phyloP scores from a whole-genome alignment of 2,797 vertebrate genomes.

The Schizothorax lantsangensis region DNA sequence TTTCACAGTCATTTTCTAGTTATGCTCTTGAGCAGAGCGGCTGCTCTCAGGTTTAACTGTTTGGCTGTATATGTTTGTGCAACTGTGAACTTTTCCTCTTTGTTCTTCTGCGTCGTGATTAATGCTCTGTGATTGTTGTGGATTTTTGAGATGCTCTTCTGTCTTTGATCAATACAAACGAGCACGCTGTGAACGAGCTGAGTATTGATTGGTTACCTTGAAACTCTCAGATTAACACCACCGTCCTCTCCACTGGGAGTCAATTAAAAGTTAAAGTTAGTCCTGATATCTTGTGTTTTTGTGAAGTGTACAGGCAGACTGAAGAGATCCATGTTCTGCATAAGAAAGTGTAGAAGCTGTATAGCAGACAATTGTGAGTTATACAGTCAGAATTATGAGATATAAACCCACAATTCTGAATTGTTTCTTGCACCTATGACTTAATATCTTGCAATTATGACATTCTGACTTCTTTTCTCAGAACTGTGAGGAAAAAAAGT shows the following conservation, averaged over 20 bases:
- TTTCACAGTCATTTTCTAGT: neutral
- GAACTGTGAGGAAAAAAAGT: neutral
- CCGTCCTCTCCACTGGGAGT: neutral
- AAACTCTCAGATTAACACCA: neutral
- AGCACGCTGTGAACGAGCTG: neutral
- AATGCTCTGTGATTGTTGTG: neutral
- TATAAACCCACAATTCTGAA: neutral
- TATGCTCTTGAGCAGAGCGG: neutral
- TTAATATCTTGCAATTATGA: neutral
- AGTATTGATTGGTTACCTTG: neutral
- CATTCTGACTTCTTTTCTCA: neutral
- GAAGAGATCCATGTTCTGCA: neutral
- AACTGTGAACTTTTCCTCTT: neutral
- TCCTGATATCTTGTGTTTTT: neutral
- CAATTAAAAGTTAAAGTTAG: slow-evolving; percentile 5
- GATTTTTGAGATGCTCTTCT: neutral
- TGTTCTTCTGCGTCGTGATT: neutral
- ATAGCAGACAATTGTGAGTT: neutral
- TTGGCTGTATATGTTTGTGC: neutral
- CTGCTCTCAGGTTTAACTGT: neutral
- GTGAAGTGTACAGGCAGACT: neutral
- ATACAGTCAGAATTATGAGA: neutral
- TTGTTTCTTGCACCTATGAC: neutral
- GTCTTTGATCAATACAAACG: neutral
- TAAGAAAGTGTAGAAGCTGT: neutral